Base-by-base conservation (phyloP, 2,888 invertebrate genomes). In the Parnassius apollo region DNA sequence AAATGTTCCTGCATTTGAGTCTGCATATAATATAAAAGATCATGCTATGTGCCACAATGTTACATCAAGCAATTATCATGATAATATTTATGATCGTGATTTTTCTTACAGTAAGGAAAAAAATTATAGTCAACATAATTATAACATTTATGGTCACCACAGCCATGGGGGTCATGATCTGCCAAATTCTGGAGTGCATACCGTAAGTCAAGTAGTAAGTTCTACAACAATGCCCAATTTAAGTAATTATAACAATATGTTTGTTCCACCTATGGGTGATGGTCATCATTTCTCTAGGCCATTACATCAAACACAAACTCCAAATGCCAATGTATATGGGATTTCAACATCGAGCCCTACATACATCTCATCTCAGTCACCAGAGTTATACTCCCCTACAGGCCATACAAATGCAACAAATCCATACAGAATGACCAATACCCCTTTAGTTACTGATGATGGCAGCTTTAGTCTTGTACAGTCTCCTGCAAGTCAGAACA, bases 191-290 rank as follows among this genome's bases (percentile, higher is more conserved):
- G 82, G 88, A 76, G 75, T 91, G 56, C 89, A 87, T 66, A 89
- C 91, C 66, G 86, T 91, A 57, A 90, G 90, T 71, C 91, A 91
- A 74, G 87, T 88, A 62, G 91, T 91, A 53, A 86, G 86, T 73
- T 91, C 91, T 61, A 88, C 85, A 68, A 91, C 91, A 68, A 91
- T 91, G 91, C 91, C 92, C 70, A 91, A 92, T 78, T 79, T 91
- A 72, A 88, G 87, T 73, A 83, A 80, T 67, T 89, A 86, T 68
- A 88, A 80, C 71, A 85, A 82, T 70, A 74, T 83, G 66, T 90
- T 88, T 74, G 69, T 80, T 56, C 76, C 75, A 63, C 67, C 83
- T 58, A 75, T 74, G 68, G 71, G 78, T 54, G 89, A 88, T 51
- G 71, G 76, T 66, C 85, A 82, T 71, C 84, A 85, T 63, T 90